A percentile compares a stretch with the other conserved stretches of the same genome.
Evolutionary conservation across 2,113 vertebrate genomes (phyloP).

Genomic region (Sinocyclocheilus rhinocerous): DNA sequence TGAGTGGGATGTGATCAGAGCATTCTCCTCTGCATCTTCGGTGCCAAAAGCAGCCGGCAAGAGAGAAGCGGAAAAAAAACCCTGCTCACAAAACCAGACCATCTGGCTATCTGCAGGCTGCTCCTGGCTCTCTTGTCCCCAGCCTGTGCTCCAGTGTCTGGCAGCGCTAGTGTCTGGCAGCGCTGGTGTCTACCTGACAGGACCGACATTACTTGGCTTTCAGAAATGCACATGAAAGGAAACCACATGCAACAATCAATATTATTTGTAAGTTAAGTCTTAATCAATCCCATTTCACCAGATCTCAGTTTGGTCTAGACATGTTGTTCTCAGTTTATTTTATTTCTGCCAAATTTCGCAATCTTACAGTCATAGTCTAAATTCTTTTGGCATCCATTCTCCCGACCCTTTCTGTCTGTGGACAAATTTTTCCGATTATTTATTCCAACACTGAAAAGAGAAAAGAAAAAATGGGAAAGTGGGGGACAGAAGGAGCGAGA

Average conservation of each 20-base stretch:
- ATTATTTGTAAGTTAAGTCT: slow-evolving; percentile 3
- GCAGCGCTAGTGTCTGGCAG: slow-evolving; percentile 1
- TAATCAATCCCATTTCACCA: neutral
- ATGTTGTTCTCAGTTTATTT: neutral
- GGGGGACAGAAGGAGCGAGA: neutral
- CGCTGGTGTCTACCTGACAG: slow-evolving; percentile 3
- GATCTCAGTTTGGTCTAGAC: slow-evolving; percentile 1
- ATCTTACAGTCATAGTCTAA: slow-evolving; percentile 1
- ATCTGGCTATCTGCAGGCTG: slow-evolving; percentile 54
- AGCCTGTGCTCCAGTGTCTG: slow-evolving; percentile 9
- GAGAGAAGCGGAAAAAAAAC: neutral
- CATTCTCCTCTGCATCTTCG: slow-evolving; percentile 3
- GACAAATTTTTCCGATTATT: slow-evolving; percentile 3
- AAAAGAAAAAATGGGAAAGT: neutral
- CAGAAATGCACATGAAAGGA: neutral
- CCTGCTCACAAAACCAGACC: slow-evolving; percentile 46
- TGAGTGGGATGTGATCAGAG: neutral
- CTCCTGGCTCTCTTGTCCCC: slow-evolving; percentile 36
- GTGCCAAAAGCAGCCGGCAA: neutral
- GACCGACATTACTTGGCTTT: slow-evolving; percentile 1
- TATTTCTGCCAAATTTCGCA: slow-evolving; percentile 17
- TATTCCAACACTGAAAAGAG: slow-evolving; percentile 2
- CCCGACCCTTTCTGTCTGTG: neutral
- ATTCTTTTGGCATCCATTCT: slow-evolving; percentile 25
- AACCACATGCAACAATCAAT: neutral